Percentiles rank a stretch among this genome's conserved stretches.
Conservation (phyloP, 2,113 vertebrate genomes). For the Formicarius rufipectus region DNA sequence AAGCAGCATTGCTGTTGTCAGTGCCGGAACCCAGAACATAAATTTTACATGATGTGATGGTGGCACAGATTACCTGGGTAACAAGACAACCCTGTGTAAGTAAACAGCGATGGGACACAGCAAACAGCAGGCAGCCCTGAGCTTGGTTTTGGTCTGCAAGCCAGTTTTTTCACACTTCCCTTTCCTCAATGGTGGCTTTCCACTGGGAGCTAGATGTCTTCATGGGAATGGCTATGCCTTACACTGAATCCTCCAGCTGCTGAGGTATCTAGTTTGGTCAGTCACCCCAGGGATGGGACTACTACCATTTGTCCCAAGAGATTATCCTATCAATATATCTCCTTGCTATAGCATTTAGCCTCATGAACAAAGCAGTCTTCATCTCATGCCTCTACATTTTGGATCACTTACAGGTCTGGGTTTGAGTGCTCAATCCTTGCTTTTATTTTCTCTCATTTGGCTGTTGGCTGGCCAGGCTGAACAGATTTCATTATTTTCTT, state of each 20-base stretch:
- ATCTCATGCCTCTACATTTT: not conserved
- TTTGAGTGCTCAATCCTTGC: not conserved
- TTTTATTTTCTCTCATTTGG: not conserved
- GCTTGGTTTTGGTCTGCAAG: not conserved
- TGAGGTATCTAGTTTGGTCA: not conserved
- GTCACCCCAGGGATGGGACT: not conserved
- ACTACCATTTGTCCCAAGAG: not conserved
- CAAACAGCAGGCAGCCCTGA: not conserved
- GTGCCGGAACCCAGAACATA: not conserved
- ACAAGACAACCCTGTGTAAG: not conserved
- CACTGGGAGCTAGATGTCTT: not conserved
- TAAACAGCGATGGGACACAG: not conserved
- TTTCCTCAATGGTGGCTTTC: not conserved
- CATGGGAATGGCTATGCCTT: not conserved
- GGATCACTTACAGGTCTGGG: not conserved
- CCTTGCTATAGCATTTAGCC: not conserved
- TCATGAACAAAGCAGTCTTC: not conserved
- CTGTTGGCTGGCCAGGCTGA: not conserved
- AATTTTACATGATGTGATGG: not conserved
- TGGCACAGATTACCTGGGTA: not conserved
- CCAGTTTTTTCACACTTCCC: not conserved
- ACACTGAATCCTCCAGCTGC: not conserved
- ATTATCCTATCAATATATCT: not conserved
- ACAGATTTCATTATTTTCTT: not conserved
- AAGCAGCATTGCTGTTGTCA: not conserved